Percentiles rank a stretch among this genome's conserved stretches.
Evolutionary conservation across 1,140 invertebrate species (phyloP).

Genomic region (Sycophaga agraensis): DNA sequence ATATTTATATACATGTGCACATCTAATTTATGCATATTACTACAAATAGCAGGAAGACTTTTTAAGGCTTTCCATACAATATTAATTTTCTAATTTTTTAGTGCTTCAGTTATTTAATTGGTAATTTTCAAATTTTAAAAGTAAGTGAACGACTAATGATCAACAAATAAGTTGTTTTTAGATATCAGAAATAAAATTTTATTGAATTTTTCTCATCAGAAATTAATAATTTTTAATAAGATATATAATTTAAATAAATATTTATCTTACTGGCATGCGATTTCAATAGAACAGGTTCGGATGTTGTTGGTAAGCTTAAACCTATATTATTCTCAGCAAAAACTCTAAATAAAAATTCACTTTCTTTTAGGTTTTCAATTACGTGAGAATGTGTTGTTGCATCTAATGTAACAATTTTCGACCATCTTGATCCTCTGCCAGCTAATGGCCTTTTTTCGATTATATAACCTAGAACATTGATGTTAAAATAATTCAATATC

Average conservation of each 20-base stretch:
- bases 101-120: conserved; percentile 14
- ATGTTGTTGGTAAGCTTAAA: conserved; percentile 74
- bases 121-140: not conserved
- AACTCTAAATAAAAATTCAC: conserved; percentile 87
- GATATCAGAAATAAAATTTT: too few species aligned
- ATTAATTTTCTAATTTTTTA: not conserved
- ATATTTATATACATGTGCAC: too few species aligned
- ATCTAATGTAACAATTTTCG: conserved; percentile 83
- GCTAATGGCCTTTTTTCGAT: conserved; percentile 84
- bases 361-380: conserved; percentile 85
- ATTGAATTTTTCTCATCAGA: not conserved
- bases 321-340: conserved; percentile 90
- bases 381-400: conserved; percentile 75
- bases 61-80: too few species aligned
- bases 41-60: too few species aligned
- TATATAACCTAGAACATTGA: conserved; percentile 89
- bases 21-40: too few species aligned
- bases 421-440: conserved; percentile 72
- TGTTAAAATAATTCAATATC: too few species aligned
- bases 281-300: conserved; percentile 81
- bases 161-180: too few species aligned
- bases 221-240: not conserved
- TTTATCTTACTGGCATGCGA: conserved; percentile 90
- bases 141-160: too few species aligned
- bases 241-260: not conserved